Conservation (phyloP, 2,797 vertebrate genomes). For the Myotis planiceps region DNA sequence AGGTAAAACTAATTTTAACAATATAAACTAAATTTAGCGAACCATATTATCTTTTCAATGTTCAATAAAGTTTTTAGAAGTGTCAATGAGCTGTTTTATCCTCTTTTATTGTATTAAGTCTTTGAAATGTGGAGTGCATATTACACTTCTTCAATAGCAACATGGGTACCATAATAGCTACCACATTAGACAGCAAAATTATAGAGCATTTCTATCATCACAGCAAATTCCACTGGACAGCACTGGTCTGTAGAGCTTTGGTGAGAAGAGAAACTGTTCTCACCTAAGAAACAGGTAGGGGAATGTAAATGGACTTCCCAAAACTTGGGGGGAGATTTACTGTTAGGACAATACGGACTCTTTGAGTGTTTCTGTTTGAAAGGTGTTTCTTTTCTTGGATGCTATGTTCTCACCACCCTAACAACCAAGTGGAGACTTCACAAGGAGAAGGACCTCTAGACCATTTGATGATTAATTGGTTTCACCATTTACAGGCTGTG, state of each 20-base stretch:
- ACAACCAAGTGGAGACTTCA: background rate
- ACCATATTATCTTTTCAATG: background rate
- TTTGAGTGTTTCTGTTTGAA: background rate
- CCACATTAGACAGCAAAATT: background rate
- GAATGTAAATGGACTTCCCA: background rate
- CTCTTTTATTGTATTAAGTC: background rate
- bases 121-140: accelerated
- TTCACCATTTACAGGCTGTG: background rate
- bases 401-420: background rate
- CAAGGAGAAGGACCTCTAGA: background rate
- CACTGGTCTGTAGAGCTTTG: too few relatives aligned
- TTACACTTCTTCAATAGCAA: background rate
- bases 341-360: background rate
- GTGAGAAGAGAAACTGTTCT: background rate
- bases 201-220: background rate
- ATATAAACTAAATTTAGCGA: background rate
- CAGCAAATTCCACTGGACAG: background rate
- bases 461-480: background rate
- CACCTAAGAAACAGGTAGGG: background rate
- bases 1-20: background rate
- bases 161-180: too few relatives aligned
- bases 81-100: background rate
- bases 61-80: background rate
- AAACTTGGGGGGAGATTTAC: background rate
- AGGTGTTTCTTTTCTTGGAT: background rate